A percentile compares a stretch with the other conserved stretches of the same genome.
Evolutionary conservation across 2,888 invertebrate species (phyloP).

Genomic region (Pammene aurita): DNA sequence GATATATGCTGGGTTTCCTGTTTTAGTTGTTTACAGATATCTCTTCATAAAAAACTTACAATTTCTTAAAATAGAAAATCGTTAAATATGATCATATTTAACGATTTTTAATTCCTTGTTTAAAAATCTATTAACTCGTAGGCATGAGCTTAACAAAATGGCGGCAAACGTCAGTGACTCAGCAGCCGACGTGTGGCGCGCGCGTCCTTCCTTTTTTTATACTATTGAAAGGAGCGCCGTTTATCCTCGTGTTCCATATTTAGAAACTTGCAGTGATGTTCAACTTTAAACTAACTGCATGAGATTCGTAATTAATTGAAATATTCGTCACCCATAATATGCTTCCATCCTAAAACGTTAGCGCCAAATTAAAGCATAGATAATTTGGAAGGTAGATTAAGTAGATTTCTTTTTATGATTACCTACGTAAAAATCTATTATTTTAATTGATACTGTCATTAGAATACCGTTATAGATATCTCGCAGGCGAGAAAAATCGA

Average conservation of each 20-base stretch:
- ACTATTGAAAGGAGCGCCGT: not conserved
- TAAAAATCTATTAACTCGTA: not conserved
- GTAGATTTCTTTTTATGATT: not conserved
- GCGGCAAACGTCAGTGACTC: slow-evolving; percentile 2
- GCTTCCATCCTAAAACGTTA: not conserved
- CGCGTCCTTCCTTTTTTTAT: not conserved
- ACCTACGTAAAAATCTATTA: not conserved
- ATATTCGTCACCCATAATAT: not conserved
- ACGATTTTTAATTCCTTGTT: not conserved
- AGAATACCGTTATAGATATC: slow-evolving; percentile 5
- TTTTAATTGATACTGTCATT: not conserved
- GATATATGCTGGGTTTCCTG: no score
- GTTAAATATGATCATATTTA: no score
- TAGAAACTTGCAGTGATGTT: slow-evolving; percentile 2
- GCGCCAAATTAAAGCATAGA: not conserved
- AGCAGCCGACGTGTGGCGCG: slow-evolving; percentile 2
- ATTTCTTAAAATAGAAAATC: no score
- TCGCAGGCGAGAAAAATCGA: not conserved
- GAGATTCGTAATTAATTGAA: not conserved
- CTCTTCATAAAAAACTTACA: no score
- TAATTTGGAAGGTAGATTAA: not conserved
- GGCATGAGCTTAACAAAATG: slow-evolving; percentile 24
- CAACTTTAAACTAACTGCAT: not conserved
- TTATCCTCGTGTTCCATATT: slow-evolving; percentile 17
- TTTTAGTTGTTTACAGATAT: no score